Conservation (phyloP, 2,113 vertebrate genomes). For the Oriolus oriolus region DNA sequence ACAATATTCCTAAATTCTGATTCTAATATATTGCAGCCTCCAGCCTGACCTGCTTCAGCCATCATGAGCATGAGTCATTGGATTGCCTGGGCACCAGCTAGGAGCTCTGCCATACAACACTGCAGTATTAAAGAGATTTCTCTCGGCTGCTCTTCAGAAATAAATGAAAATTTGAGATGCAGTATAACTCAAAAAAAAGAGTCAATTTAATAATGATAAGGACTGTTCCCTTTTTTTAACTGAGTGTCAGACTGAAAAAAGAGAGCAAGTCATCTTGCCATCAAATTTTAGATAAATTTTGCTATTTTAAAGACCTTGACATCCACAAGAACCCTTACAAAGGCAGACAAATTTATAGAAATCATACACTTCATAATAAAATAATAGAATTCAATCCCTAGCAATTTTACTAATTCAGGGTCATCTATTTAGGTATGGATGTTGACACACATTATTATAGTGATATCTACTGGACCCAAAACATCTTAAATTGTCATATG, state of each 20-base stretch:
- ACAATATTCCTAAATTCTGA: not conserved
- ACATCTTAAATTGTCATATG: not conserved
- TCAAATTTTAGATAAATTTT: not conserved
- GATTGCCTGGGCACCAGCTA: not conserved
- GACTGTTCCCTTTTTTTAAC: not conserved
- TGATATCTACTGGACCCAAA: not conserved
- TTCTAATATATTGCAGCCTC: not conserved
- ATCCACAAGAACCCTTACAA: not conserved
- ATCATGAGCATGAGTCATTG: not conserved
- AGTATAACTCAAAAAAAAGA: not conserved
- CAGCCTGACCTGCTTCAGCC: not conserved
- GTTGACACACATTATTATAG: not conserved
- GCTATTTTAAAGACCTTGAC: not conserved
- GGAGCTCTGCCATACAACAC: not conserved
- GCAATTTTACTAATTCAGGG: not conserved
- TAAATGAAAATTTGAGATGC: not conserved
- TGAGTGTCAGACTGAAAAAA: not conserved
- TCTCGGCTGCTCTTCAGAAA: not conserved
- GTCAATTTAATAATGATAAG: not conserved
- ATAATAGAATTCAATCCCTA: not conserved
- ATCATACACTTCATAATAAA: not conserved
- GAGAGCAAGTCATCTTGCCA: not conserved
- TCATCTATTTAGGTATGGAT: not conserved
- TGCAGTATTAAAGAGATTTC: not conserved
- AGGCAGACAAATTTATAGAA: not conserved